A percentile compares a stretch with the other conserved stretches of the same genome.
These are phyloP conservation scores for Druon quercuslanigerum DNA, from an alignment of 1,140 invertebrate species.

Conservation along the genomic window DNA sequence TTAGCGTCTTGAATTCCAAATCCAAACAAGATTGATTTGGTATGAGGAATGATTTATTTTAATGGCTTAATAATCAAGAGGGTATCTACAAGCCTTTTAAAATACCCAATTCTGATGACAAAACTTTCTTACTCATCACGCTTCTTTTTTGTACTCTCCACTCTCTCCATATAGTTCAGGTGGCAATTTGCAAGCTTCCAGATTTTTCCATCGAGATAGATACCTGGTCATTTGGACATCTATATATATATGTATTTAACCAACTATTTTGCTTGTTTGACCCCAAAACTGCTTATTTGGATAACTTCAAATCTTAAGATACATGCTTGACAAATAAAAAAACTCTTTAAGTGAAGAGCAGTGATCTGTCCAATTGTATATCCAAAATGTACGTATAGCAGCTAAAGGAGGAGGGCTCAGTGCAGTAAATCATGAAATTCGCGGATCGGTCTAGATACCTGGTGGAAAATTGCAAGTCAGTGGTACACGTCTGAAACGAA, in stretches of 20 bases:
- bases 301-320: conserved; percentile 8
- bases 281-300: conserved; percentile 17
- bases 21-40: conserved; percentile 33
- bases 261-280: neutral
- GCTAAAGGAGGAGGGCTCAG: neutral
- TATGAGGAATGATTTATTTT: conserved; percentile 34
- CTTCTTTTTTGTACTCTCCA: neutral
- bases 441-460: conserved; percentile 22
- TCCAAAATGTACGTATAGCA: neutral
- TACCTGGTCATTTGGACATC: no score
- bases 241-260: neutral
- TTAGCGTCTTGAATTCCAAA: conserved; percentile 25
- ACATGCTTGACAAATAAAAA: neutral
- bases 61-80: conserved; percentile 33
- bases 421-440: conserved; percentile 28
- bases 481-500: conserved; percentile 26
- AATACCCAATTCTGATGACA: neutral
- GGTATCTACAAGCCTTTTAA: conserved; percentile 1
- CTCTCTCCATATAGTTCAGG: neutral
- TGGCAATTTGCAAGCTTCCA: no score
- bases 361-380: neutral
- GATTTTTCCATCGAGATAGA: no score
- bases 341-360: neutral
- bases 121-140: neutral
- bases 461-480: conserved; percentile 28